Evolutionary conservation across 2,888 invertebrate genomes (phyloP).

Genomic region (Arrhopalites spinosus): DNA sequence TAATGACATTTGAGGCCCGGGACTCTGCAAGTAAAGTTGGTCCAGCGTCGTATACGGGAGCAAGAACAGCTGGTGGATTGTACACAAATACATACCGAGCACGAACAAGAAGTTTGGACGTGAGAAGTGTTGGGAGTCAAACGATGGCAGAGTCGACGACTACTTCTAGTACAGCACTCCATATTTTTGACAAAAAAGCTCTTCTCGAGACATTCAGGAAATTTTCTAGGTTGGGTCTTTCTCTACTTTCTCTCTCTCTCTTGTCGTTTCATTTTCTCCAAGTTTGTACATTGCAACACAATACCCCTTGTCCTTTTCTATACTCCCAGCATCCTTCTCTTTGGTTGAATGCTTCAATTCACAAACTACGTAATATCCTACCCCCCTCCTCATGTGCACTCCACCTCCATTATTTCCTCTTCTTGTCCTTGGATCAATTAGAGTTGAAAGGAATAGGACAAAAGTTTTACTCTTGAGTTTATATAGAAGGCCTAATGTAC

Average conservation of each 20-base stretch:
- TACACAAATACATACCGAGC: constrained; percentile 31
- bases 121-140: constrained; percentile 53
- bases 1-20: constrained; percentile 97
- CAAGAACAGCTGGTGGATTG: not conserved
- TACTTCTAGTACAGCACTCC: constrained; percentile 40
- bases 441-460: too few species aligned
- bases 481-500: too few species aligned
- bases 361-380: not conserved
- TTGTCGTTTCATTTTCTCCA: not conserved
- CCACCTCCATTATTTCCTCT: not conserved
- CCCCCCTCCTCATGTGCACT: not conserved
- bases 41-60: constrained; percentile 42
- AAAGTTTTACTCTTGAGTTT: too few species aligned
- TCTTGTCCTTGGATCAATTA: not conserved
- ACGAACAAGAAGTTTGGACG: constrained; percentile 48
- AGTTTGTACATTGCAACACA: too few species aligned
- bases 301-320: too few species aligned
- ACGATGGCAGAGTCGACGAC: constrained; percentile 47
- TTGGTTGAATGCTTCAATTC: not conserved
- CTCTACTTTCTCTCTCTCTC: not conserved
- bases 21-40: constrained; percentile 88
- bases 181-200: constrained; percentile 53
- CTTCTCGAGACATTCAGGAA: constrained; percentile 55
- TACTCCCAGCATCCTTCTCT: too few species aligned
- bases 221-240: constrained; percentile 50